Evolutionary conservation across 2,888 invertebrate species (phyloP), one percentile per base, ranked within the genome.

Genomic region (Eilema sororculum): DNA sequence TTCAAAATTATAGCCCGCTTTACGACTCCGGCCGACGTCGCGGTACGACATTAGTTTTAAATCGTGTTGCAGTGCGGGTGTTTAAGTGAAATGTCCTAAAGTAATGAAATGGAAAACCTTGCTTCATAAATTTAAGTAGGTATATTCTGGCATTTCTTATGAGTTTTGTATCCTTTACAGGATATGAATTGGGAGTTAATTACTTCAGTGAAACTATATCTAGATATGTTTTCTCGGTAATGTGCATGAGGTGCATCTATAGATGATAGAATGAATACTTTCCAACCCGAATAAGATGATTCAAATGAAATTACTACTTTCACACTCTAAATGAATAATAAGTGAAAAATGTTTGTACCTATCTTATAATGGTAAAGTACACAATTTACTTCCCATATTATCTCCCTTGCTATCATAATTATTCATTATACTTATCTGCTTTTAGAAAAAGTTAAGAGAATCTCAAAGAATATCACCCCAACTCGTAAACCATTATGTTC

Each of bases 1-100:
- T 87, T 93, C 92, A 93, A 91, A 90, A 89, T 92, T 91, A 93
- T 90, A 87, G 89, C 87, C 86, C 87, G 84, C 86, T 91, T 91
- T 91, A 91, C 89, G 90, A 88, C 80, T 79, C 78, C 73, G 74
- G 67, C 77, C 76, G 82, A 78, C 82, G 80, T 77, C 84, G 77
- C 84, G 78, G 80, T 78, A 80, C 78, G 80, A 78, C 76, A 81
- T 77, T 80, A 77, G 79, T 82, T 81, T 82, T 83, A 82, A 80
- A 81, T 77, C 78, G 77, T 81, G 80, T 81, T 79, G 75, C 80
- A 79, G 69, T 81, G 79, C 78, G 78, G 75, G 73, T 77, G 75
- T 78, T 77, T 81, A 83, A 79, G 81, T 80, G 82, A 82, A 78
- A 82, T 72, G 76, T 78, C 74, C 71, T 25, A 62, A 74, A 72